phyloP scores from a whole-genome alignment of 92 coral and sea anemone genomes.

The Zoanthus solanderi region DNA sequence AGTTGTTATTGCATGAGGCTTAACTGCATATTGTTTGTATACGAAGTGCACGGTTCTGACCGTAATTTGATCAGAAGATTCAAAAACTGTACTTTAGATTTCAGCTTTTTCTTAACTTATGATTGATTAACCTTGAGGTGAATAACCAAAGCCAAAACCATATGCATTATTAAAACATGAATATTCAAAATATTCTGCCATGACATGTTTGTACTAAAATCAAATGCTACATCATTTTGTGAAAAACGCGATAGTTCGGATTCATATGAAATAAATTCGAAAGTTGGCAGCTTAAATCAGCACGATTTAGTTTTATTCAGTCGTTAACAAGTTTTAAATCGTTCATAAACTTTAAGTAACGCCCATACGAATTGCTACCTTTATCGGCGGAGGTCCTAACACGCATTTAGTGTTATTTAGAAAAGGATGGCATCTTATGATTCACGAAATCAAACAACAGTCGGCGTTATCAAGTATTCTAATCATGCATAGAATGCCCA shows the following conservation, averaged over 20 bases:
- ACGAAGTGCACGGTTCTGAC: background rate
- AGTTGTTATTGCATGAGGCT: background rate
- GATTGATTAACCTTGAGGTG: too few species aligned
- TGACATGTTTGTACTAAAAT: too few species aligned
- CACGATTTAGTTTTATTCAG: background rate
- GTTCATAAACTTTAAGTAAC: background rate
- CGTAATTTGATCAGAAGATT: too few species aligned
- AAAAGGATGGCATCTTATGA: background rate
- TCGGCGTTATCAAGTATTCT: background rate
- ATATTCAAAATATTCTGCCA: too few species aligned
- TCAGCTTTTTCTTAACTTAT: too few species aligned
- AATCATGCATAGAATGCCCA: background rate
- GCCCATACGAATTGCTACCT: background rate
- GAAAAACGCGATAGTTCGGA: too few species aligned
- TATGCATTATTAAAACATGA: too few species aligned
- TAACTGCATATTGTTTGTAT: background rate
- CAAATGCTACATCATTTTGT: too few species aligned
- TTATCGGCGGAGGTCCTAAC: background rate
- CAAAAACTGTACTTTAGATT: too few species aligned
- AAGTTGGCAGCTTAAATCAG: too few species aligned
- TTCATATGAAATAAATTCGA: too few species aligned
- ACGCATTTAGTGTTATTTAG: background rate
- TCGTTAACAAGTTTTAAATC: background rate
- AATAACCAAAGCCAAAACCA: background rate
- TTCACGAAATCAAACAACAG: background rate